Evolutionary conservation across 2,113 vertebrate species (phyloP), one percentile per base, ranked within the genome.

Genomic region (Arizona elegans): DNA sequence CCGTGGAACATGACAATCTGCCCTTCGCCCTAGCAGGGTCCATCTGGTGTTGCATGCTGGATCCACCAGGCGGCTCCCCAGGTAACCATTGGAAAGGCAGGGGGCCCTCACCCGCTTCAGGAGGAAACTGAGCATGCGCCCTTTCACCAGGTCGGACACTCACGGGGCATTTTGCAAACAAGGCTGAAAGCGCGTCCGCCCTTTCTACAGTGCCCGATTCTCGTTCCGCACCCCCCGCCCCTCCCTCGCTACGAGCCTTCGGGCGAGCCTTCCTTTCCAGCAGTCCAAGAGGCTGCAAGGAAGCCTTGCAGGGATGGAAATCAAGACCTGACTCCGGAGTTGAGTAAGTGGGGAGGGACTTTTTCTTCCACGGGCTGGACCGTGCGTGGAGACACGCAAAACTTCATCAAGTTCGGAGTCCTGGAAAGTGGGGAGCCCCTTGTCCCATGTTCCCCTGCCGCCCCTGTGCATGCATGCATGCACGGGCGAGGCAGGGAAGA

Each of bases 221-320:
- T 75, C 0, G 12, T n/a, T 5, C 12, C 2, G 1, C 10, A 0
- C 26, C 58, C 1, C 3, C 4, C 29, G 1, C 5, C 12, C 29
- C 65, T 2, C n/a, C n/a, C 5, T 33, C n/a, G 13, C 65, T 33
- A 6, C 6, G n/a, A 33, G 65, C 58, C 56, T 59, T 59, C 10
- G 65, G 29, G 29, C 1, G 3, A 70, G 65, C n/a, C 12, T 75
- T 70, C n/a, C 12, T 75, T 70, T 26, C 29, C 62, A 59, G 58
- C 3, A 62, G 9, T 62, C 59, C 59, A 62, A 17, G 12, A 12
- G 65, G n/a, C n/a, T 33, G n/a, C 13, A 75, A 33, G 65, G 65
- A 33, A 75, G 1, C 13, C 5, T 33, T 75, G 13, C 1, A 75
- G 3, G 62, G 62, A 70, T 1, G 29, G 62, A 70, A 12, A n/a